phyloP scores from a whole-genome alignment of 2,113 vertebrate species.

The Clinocottus analis region DNA sequence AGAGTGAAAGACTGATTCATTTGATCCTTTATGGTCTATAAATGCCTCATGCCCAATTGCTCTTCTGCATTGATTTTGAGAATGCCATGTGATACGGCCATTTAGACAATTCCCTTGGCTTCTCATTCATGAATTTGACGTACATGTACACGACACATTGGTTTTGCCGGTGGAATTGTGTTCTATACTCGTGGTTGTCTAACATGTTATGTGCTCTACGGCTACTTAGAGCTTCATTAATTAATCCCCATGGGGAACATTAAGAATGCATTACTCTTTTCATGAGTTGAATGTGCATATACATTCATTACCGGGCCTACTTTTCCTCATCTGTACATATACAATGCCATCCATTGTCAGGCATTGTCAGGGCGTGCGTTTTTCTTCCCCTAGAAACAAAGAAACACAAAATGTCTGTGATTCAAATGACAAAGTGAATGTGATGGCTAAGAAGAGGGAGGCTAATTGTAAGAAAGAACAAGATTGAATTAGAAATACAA shows the following conservation, averaged over 20 bases:
- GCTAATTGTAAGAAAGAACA: conserved; percentile 14
- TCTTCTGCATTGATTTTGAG: neutral
- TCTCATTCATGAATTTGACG: neutral
- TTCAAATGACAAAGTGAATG: neutral
- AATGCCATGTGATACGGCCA: no score
- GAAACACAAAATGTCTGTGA: neutral
- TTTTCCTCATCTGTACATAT: neutral
- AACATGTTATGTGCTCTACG: neutral
- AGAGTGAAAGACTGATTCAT: neutral
- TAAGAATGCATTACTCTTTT: conserved; percentile 16
- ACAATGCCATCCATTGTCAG: neutral
- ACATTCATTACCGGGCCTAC: neutral
- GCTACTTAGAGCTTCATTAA: neutral
- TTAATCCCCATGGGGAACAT: conserved; percentile 6
- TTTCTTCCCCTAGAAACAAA: neutral
- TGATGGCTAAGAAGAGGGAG: neutral
- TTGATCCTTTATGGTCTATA: neutral
- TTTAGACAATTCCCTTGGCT: neutral
- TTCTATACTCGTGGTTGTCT: neutral
- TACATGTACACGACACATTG: neutral
- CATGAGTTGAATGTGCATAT: conserved; percentile 8
- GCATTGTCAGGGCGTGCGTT: neutral
- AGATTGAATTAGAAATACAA: neutral
- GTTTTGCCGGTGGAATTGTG: neutral
- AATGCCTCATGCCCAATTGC: neutral